These are phyloP conservation scores for Hippopotamus amphibius DNA, from an alignment of 2,113 vertebrate genomes.

Conservation along the genomic window DNA sequence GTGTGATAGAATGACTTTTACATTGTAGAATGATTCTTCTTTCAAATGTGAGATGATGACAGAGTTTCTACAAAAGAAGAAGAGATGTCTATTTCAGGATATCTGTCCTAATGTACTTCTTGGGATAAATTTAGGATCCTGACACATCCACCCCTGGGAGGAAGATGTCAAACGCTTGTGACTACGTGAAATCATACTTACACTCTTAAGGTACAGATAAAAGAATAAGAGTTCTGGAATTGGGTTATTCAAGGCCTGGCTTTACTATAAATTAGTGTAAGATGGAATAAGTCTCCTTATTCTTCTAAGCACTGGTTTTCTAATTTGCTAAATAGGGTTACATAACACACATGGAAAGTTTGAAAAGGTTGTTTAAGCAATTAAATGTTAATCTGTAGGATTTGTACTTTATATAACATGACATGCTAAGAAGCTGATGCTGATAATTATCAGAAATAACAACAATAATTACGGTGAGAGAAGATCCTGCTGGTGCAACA, in stretches of 20 bases:
- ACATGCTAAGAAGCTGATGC: not conserved
- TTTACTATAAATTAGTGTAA: not conserved
- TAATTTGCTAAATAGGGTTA: not conserved
- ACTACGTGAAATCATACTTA: not conserved
- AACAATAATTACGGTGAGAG: not conserved
- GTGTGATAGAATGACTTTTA: not conserved
- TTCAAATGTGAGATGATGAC: not conserved
- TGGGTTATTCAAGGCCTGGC: not conserved
- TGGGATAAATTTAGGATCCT: conserved; percentile 20
- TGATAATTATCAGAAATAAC: not conserved
- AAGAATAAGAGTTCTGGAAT: not conserved
- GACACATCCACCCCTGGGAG: not conserved
- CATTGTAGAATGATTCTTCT: not conserved
- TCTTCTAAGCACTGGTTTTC: not conserved
- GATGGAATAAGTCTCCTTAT: not conserved
- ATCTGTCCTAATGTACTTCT: not conserved
- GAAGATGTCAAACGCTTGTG: not conserved
- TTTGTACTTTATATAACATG: not conserved
- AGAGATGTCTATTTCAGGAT: not conserved
- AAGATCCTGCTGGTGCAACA: not conserved
- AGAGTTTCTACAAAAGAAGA: not conserved
- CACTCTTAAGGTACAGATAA: not conserved
- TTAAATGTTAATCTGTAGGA: not conserved
- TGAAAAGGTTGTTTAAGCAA: not conserved
- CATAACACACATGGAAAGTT: not conserved